Conservation (phyloP, 2,113 vertebrate species). For the Rostratula benghalensis region DNA sequence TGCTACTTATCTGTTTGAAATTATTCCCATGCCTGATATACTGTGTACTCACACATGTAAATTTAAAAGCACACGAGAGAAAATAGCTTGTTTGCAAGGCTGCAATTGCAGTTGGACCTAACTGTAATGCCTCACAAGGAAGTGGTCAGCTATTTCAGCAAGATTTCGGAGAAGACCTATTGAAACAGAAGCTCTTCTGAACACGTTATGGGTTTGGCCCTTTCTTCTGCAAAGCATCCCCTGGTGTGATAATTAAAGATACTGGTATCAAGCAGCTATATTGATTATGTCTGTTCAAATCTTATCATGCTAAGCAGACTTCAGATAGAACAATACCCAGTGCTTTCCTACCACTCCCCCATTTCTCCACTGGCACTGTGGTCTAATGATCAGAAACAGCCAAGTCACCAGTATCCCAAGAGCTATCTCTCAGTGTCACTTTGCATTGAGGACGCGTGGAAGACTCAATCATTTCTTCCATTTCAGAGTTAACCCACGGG, state of each 20-base stretch:
- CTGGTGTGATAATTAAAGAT: neutral
- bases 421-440: neutral
- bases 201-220: neutral
- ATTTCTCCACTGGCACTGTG: neutral
- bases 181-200: neutral
- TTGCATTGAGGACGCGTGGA: neutral
- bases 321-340: neutral
- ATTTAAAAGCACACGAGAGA: neutral
- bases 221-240: neutral
- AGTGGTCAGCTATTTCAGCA: neutral
- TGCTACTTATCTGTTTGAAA: neutral
- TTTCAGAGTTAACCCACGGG: neutral
- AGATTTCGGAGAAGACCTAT: neutral
- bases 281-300: neutral
- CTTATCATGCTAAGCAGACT: neutral
- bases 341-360: neutral
- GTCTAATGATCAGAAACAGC: neutral
- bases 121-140: neutral
- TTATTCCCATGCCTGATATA: neutral
- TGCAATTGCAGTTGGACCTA: neutral
- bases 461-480: neutral
- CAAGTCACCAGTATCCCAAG: neutral
- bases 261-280: neutral
- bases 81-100: neutral
- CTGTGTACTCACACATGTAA: fast-evolving